Conservation (phyloP, 2,113 vertebrate genomes). For the Lipophrys pholis region DNA sequence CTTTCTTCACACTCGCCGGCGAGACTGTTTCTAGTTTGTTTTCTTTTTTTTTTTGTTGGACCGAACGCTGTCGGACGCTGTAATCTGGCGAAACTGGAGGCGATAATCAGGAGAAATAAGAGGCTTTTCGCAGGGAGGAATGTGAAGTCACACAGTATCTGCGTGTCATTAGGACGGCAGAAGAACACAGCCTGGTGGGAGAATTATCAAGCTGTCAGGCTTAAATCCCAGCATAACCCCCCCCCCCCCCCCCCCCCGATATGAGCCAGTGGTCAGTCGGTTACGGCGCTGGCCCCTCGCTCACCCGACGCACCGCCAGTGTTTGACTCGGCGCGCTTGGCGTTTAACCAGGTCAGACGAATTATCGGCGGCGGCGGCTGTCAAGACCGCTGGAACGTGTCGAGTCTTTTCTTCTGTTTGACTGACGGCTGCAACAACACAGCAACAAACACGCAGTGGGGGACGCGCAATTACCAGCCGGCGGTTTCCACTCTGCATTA, state of each 20-base stretch:
- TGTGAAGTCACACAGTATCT: slow-evolving; percentile 32
- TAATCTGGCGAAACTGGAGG: no score
- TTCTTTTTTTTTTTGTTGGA: no score
- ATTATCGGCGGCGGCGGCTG: no score
- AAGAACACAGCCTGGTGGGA: slow-evolving; percentile 55
- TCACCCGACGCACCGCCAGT: no score
- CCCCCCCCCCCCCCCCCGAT: slow-evolving; percentile 12
- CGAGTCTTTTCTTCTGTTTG: no score
- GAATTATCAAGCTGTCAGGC: slow-evolving; percentile 71
- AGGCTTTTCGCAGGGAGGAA: slow-evolving; percentile 48
- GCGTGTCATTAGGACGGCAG: slow-evolving; percentile 58
- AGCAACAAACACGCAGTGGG: not conserved
- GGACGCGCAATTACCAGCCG: no score
- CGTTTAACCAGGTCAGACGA: no score
- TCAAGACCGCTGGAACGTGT: no score
- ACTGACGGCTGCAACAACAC: no score
- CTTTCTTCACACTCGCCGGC: not conserved
- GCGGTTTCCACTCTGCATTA: no score
- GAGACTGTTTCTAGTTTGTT: not conserved
- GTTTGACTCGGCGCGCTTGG: no score
- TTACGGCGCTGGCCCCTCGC: slow-evolving; percentile 43
- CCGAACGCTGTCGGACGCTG: no score
- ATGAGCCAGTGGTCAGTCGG: slow-evolving; percentile 48
- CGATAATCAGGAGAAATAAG: slow-evolving; percentile 34
- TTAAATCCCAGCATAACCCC: slow-evolving; percentile 55